Evolutionary conservation across 2,888 invertebrate species (phyloP).

Genomic region (Leptarthrus brevirostris): DNA sequence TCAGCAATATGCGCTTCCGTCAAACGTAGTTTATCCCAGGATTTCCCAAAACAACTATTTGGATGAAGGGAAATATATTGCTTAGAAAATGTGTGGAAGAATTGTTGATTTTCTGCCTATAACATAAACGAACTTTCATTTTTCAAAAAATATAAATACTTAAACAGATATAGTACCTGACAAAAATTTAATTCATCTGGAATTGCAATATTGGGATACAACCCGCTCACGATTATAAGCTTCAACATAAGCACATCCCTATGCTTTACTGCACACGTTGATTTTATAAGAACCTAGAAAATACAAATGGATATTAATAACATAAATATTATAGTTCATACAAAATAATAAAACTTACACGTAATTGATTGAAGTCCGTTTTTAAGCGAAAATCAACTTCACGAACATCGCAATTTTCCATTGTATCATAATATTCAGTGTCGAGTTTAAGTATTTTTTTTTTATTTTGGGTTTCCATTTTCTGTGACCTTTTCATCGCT

Average conservation of each 20-base stretch:
- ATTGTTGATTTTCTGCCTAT: conserved; percentile 79
- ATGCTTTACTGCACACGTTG: conserved; percentile 74
- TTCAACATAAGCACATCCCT: conserved; percentile 79
- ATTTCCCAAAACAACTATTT: conserved; percentile 86
- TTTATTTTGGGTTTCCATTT: conserved; percentile 76
- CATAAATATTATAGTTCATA: no score
- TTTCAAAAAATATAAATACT: conserved; percentile 57
- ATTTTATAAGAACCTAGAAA: conserved; percentile 71
- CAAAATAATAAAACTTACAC: conserved; percentile 68
- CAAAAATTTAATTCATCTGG: conserved; percentile 94
- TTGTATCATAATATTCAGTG: conserved; percentile 70
- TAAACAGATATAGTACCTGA: conserved; percentile 70
- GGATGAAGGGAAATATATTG: conserved; percentile 92
- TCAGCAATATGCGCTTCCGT: conserved; percentile 79
- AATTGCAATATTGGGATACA: conserved; percentile 96
- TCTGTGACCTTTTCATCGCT: conserved; percentile 80
- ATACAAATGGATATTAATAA: conserved; percentile 60
- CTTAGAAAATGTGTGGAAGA: conserved; percentile 88
- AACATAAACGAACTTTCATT: no score
- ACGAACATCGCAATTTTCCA: conserved; percentile 76
- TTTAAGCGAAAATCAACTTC: conserved; percentile 89
- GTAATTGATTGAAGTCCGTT: conserved; percentile 79
- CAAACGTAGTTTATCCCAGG: conserved; percentile 82
- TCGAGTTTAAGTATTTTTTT: conserved; percentile 82
- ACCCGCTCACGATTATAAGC: conserved; percentile 87